Evolutionary conservation across 2,113 vertebrate genomes (phyloP).

Genomic region (Thalassoma bifasciatum): DNA sequence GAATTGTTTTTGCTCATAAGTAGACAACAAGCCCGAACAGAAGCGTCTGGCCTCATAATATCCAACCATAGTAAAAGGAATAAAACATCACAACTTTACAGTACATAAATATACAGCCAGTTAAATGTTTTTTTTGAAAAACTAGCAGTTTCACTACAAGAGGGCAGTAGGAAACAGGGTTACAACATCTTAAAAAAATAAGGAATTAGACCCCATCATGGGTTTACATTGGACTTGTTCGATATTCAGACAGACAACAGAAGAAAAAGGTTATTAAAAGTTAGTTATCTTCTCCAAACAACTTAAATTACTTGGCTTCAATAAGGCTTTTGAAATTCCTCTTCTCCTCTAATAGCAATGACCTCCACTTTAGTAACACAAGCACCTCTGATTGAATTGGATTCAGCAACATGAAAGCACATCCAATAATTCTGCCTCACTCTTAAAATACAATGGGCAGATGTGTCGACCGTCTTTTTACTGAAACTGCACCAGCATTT

Average conservation of each 20-base stretch:
- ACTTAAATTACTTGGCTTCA: neutral
- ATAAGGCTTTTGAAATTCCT: neutral
- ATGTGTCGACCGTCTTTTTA: neutral
- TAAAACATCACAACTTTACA: neutral
- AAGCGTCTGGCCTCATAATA: neutral
- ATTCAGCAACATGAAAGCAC: neutral
- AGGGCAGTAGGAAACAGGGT: neutral
- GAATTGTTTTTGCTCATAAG: slow-evolving; percentile 17
- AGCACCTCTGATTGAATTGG: neutral
- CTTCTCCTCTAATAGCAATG: neutral
- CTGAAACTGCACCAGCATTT: neutral
- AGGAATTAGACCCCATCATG: neutral
- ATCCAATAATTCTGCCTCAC: neutral
- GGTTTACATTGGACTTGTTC: neutral
- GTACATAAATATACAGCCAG: neutral
- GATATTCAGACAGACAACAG: neutral
- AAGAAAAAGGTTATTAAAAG: neutral
- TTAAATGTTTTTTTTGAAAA: too few species aligned
- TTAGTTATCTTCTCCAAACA: neutral
- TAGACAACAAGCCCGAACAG: slow-evolving; percentile 1
- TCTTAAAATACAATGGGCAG: neutral
- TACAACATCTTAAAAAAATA: neutral
- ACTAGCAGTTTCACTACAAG: neutral
- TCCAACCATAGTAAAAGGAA: neutral
- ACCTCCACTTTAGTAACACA: neutral